phyloP scores from a whole-genome alignment of 2,113 vertebrate species.

The Pitta sordida region DNA sequence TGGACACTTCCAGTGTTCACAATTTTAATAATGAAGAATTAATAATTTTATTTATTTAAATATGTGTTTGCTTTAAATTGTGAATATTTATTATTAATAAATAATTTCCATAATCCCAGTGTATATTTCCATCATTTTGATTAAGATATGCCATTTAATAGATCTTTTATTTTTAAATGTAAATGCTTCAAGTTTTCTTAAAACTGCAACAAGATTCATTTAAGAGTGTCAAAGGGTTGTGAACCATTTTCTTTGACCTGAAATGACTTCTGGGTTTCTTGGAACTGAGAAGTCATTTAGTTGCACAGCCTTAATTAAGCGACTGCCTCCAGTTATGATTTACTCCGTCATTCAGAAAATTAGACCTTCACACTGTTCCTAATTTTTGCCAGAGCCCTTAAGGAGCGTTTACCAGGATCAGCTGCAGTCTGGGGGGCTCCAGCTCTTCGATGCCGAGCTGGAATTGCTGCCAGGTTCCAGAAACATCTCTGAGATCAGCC shows the following conservation, averaged over 20 bases:
- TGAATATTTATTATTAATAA: background rate
- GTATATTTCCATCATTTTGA: background rate
- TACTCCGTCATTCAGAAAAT: constrained; percentile 33
- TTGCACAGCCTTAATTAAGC: constrained; percentile 34
- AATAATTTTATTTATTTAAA: background rate
- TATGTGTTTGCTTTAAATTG: background rate
- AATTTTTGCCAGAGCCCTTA: background rate
- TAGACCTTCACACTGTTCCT: constrained; percentile 5
- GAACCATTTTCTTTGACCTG: background rate
- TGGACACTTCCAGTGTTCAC: background rate
- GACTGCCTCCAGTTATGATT: constrained; percentile 46
- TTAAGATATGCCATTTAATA: background rate
- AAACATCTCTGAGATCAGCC: background rate
- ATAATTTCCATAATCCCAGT: background rate
- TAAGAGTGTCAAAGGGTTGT: background rate
- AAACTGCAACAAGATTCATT: background rate
- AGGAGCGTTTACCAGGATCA: background rate
- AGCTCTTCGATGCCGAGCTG: background rate
- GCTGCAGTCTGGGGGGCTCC: background rate
- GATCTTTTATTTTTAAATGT: background rate
- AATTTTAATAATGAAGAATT: background rate
- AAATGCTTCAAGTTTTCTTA: background rate
- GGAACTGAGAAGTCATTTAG: constrained; percentile 12
- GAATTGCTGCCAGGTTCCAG: background rate
- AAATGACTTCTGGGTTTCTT: constrained; percentile 11